Conservation (phyloP, 2,797 vertebrate genomes). For the Cynopterus sphinx region DNA sequence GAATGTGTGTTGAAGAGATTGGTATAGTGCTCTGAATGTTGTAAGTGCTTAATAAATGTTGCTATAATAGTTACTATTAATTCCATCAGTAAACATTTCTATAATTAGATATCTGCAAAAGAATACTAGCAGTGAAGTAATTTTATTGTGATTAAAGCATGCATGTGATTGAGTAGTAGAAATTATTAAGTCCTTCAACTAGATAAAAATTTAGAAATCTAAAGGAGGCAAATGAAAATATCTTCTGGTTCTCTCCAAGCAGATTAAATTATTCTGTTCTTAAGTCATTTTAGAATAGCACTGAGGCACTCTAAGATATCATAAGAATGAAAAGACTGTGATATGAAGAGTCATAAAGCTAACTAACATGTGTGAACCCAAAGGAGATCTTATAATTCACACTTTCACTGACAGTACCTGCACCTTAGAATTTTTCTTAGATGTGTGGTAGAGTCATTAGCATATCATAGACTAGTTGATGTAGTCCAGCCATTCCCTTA, state of each 20-base stretch:
- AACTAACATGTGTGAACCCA: neutral
- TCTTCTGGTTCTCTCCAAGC: constrained; percentile 26
- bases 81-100: constrained; percentile 1
- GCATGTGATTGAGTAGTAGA: neutral
- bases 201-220: constrained; percentile 39
- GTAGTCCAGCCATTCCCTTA: neutral
- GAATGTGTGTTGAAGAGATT: neutral
- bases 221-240: constrained; percentile 54
- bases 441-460: neutral
- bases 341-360: neutral
- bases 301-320: neutral
- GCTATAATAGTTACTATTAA: neutral
- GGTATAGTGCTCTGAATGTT: neutral
- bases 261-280: neutral
- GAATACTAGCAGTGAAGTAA: neutral
- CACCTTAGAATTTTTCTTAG: neutral
- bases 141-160: constrained; percentile 34
- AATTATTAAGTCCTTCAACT: neutral
- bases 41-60: neutral
- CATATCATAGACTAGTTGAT: neutral
- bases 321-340: neutral
- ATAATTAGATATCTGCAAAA: constrained; percentile 20
- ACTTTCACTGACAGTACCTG: neutral
- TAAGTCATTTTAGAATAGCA: neutral
- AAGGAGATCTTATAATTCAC: neutral